Conservation (phyloP, 1,140 invertebrate genomes). For the Sarcophaga bullata region DNA sequence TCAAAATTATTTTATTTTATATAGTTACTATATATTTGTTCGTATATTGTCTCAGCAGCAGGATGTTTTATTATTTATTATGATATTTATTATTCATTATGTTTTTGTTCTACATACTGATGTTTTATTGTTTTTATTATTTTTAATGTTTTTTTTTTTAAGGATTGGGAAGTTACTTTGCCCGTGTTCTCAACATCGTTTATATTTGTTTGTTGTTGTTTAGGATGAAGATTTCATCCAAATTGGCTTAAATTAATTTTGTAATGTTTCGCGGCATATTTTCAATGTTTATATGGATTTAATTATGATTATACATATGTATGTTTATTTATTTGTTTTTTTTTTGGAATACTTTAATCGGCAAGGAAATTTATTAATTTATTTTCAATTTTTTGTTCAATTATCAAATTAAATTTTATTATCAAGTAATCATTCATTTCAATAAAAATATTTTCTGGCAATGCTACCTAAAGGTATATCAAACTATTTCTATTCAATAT, state of each 20-base stretch:
- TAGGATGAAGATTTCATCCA: neutral
- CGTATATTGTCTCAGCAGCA: neutral
- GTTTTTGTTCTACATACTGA: neutral
- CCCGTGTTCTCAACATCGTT: neutral
- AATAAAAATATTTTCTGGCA: no score
- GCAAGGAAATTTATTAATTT: no score
- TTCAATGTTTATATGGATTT: neutral
- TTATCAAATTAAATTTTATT: no score
- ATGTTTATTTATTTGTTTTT: neutral
- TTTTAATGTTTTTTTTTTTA: neutral
- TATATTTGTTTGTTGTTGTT: neutral
- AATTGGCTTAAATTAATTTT: constrained; percentile 11
- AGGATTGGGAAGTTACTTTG: neutral
- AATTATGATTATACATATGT: neutral
- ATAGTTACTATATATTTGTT: neutral
- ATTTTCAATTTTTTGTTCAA: no score
- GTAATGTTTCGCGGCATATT: neutral
- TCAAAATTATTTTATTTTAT: neutral
- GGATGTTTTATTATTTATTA: neutral
- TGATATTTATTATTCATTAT: neutral
- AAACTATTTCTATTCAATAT: no score
- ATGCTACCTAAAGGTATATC: no score
- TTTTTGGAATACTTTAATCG: neutral
- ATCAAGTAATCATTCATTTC: no score
- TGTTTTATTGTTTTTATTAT: neutral